Conservation (phyloP, 1,140 invertebrate species). For the Anoplolepis gracilipes region DNA sequence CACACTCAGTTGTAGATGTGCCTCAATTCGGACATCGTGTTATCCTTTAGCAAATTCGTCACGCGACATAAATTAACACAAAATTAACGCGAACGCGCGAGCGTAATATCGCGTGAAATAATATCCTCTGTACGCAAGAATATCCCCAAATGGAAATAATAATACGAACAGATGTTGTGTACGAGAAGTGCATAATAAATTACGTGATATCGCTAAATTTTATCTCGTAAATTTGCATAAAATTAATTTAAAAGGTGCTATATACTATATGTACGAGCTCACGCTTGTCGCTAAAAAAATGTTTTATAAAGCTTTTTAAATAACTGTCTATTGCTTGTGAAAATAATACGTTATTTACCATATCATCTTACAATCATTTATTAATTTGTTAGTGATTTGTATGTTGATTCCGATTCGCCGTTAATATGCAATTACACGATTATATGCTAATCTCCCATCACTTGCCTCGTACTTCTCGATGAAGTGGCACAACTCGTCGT, state of each 20-base stretch:
- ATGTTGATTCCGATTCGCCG: not conserved
- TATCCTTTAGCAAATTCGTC: conserved; percentile 60
- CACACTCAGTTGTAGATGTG: conserved; percentile 46
- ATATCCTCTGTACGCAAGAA: not conserved
- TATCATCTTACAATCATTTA: not conserved
- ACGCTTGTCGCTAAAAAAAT: not conserved
- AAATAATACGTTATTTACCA: not conserved
- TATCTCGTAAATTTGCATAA: conserved; percentile 3
- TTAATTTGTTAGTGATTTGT: not conserved
- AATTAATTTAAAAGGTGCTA: conserved; percentile 14
- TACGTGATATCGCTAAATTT: conserved; percentile 26
- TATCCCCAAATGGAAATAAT: conserved; percentile 29
- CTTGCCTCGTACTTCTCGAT: conserved; percentile 35
- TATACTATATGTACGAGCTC: not conserved
- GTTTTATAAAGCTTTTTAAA: conserved; percentile 16
- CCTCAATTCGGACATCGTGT: conserved; percentile 47
- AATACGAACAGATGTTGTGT: not conserved
- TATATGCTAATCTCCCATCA: not conserved
- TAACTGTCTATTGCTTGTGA: not conserved
- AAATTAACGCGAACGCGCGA: conserved; percentile 31
- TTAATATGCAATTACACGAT: conserved; percentile 5
- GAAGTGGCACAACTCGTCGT: conserved; percentile 17
- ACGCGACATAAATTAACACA: conserved; percentile 56
- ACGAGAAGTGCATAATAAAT: conserved; percentile 39
- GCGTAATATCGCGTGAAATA: conserved; percentile 42